Evolutionary conservation across 1,140 invertebrate species (phyloP).

Genomic region (Drosophila nebulosa): DNA sequence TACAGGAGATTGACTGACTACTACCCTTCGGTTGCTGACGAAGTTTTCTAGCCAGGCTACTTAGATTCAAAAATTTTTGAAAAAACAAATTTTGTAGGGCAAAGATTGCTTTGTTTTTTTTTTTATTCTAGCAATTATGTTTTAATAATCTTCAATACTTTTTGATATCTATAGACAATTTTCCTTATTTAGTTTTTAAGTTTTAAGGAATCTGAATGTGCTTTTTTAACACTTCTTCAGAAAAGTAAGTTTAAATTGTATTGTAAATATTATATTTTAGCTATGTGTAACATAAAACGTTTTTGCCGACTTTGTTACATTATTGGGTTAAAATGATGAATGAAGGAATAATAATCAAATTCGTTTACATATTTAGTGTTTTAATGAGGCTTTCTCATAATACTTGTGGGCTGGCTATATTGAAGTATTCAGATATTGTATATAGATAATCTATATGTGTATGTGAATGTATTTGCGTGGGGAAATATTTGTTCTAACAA

Average conservation of each 20-base stretch:
- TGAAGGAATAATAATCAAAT: neutral
- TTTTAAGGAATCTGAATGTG: neutral
- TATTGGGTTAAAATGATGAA: too few species aligned
- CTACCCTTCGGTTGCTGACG: too few species aligned
- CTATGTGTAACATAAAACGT: neutral
- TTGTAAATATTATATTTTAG: neutral
- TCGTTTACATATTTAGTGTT: neutral
- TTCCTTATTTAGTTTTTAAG: neutral
- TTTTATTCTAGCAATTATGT: too few species aligned
- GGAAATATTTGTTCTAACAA: slow-evolving; percentile 36
- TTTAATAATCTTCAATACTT: neutral
- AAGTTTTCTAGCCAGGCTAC: neutral
- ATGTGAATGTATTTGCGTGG: neutral
- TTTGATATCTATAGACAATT: neutral
- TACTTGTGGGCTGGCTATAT: too few species aligned
- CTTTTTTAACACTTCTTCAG: too few species aligned
- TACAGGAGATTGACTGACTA: neutral
- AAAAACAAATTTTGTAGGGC: neutral
- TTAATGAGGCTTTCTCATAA: too few species aligned
- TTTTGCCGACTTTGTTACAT: neutral
- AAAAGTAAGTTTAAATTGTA: too few species aligned
- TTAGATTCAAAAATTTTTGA: neutral
- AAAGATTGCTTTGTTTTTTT: too few species aligned
- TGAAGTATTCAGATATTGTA: too few species aligned
- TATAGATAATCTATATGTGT: neutral